Conservation (phyloP, 2,797 vertebrate species). For the Halcyon smyrnensis region DNA sequence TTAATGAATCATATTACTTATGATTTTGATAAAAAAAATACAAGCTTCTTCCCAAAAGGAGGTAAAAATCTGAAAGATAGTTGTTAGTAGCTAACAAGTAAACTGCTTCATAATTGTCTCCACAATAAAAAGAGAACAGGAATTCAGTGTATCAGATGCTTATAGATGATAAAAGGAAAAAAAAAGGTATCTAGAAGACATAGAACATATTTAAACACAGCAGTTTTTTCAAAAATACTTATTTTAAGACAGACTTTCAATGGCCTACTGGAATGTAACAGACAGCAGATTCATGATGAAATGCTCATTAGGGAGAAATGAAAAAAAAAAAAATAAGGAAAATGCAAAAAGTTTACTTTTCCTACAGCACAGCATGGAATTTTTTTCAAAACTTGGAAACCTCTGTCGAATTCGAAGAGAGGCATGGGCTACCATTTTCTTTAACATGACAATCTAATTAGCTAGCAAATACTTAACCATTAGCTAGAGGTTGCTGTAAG, state of each 20-base stretch:
- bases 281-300: not conserved
- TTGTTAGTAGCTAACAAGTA: not conserved
- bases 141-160: not conserved
- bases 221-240: not conserved
- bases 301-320: not conserved
- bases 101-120: not conserved
- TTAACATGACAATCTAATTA: slow-evolving; percentile 69
- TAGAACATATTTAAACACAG: not conserved
- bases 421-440: slow-evolving; percentile 33
- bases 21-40: not conserved
- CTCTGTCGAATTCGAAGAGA: slow-evolving; percentile 41
- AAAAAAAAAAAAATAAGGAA: not conserved
- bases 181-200: not conserved
- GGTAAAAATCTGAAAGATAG: not conserved
- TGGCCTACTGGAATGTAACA: not conserved
- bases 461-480: slow-evolving; percentile 70
- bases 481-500: slow-evolving; percentile 62
- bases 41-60: not conserved
- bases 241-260: not conserved
- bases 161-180: not conserved
- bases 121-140: not conserved
- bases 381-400: slow-evolving; percentile 40
- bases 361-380: not conserved
- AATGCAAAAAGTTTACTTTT: not conserved
- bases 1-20: not conserved